Percentiles rank a stretch among this genome's conserved stretches.
phyloP scores from a whole-genome alignment of 2,113 vertebrate species.

The Tympanuchus pallidicinctus region DNA sequence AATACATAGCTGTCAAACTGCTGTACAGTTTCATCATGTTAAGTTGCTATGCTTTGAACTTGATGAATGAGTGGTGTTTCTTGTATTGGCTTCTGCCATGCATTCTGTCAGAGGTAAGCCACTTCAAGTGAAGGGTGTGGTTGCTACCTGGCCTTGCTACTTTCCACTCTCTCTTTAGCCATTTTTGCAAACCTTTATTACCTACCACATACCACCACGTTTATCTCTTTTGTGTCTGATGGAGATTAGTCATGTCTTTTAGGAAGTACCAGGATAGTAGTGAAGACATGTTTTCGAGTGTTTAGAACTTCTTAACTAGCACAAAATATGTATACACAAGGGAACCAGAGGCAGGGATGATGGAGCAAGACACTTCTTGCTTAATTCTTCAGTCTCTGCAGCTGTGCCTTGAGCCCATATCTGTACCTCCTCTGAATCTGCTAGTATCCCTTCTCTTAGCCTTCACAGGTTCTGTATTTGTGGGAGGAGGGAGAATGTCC shows the following conservation, averaged over 20 bases:
- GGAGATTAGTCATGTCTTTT: background rate
- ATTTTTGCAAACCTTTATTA: background rate
- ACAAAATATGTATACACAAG: background rate
- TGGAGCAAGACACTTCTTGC: background rate
- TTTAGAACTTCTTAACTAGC: background rate
- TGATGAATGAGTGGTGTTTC: background rate
- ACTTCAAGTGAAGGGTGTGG: background rate
- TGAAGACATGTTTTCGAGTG: background rate
- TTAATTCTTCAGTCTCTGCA: background rate
- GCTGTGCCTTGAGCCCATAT: background rate
- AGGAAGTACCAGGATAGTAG: background rate
- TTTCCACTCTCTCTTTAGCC: background rate
- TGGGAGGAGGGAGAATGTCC: rapidly evolving
- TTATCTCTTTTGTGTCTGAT: background rate
- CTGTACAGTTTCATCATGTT: background rate
- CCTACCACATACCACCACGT: background rate
- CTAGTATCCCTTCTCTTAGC: background rate
- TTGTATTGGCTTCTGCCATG: background rate
- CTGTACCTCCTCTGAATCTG: background rate
- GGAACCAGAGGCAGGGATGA: rapidly evolving
- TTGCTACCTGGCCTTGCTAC: background rate
- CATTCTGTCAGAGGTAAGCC: background rate
- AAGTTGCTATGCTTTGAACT: background rate
- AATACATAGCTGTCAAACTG: background rate
- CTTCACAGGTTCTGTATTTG: background rate